These are phyloP conservation scores for Labeo rohita DNA, from an alignment of 2,113 vertebrate genomes.

Conservation along the genomic window DNA sequence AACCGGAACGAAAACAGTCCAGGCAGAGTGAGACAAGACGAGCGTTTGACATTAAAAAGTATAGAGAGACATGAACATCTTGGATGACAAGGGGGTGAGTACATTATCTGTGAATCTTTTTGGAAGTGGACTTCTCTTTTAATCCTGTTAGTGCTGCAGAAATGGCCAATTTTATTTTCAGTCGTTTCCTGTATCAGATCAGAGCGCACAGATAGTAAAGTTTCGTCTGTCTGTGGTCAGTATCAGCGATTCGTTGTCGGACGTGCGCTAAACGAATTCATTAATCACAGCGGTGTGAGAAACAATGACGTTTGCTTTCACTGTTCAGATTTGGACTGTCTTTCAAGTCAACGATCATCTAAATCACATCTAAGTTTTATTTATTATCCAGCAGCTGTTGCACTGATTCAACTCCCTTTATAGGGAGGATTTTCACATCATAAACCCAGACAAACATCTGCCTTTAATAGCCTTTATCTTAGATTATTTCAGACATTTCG, in stretches of 20 bases:
- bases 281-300: background rate
- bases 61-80: no score
- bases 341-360: background rate
- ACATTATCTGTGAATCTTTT: no score
- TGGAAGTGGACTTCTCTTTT: no score
- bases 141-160: no score
- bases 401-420: background rate
- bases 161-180: background rate
- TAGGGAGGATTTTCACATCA: background rate
- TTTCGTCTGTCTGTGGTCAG: no score
- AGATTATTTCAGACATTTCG: background rate
- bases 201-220: no score
- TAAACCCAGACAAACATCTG: slow-evolving; percentile 6
- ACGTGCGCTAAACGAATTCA: background rate
- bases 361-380: background rate
- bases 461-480: background rate
- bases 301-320: background rate
- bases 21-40: no score
- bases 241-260: no score
- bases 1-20: no score
- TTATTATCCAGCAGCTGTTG: background rate
- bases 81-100: no score
- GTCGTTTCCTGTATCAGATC: background rate
- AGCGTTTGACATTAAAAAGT: no score
- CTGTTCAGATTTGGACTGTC: background rate